A percentile compares a stretch with the other conserved stretches of the same genome.
These are phyloP conservation scores for Streptopelia turtur DNA, from an alignment of 2,797 vertebrate genomes.

Conservation along the genomic window DNA sequence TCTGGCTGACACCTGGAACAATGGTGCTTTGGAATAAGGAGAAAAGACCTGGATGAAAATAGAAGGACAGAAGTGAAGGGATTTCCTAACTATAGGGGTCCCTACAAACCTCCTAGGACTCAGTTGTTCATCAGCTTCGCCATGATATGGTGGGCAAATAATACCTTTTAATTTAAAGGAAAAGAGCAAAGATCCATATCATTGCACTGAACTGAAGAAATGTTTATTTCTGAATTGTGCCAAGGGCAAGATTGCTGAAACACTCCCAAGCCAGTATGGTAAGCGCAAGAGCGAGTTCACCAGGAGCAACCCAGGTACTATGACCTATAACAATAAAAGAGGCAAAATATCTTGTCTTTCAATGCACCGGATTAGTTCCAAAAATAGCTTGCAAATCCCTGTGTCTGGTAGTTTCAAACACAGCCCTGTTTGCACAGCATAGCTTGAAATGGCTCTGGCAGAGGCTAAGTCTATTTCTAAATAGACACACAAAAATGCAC, in stretches of 20 bases:
- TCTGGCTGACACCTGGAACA: background rate
- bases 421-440: background rate
- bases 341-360: background rate
- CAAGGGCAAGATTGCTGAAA: background rate
- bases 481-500: background rate
- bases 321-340: background rate
- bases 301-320: background rate
- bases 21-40: background rate
- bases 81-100: background rate
- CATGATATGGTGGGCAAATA: background rate
- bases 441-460: background rate
- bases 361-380: background rate
- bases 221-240: background rate
- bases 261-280: background rate
- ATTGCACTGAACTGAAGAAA: background rate
- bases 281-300: rapidly evolving
- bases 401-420: background rate
- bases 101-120: background rate
- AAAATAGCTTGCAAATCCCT: background rate
- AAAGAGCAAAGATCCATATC: background rate
- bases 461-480: background rate
- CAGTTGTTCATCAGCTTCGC: background rate
- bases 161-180: background rate
- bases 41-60: background rate
- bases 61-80: background rate